Base-by-base conservation (phyloP, 2,888 invertebrate genomes). In the Tenthredo notha region DNA sequence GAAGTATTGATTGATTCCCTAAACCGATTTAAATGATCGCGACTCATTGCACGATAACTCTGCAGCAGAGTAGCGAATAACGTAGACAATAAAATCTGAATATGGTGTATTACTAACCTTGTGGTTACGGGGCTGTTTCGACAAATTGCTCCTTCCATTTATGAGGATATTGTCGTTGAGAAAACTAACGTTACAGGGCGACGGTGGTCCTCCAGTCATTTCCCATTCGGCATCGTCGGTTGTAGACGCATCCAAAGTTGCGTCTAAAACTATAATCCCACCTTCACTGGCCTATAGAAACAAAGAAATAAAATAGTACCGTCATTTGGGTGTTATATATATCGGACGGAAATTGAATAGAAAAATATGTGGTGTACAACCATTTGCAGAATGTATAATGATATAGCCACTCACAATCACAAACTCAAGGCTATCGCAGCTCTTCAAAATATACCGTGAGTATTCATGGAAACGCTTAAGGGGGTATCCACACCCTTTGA, bases 121-220 rank as follows among this genome's bases (percentile, higher is more conserved):
- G 90, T 95, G 94, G 90, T 95, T 94, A 89, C 95, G 94, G 87
- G 95, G 95, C 61, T 95, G 94, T 91, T 94, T 95, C 89, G 96
- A 96, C 92, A 98, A 95, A 94, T 97, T 97, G 92, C 98, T 98
- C 94, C 96, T 96, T 86, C 98, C 98, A 94, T 98, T 97, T 94
- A 98, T 98, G 94, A 98, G 96, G 93, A 98, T 95, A 94, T 98
- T 98, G 94, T 97, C 98, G 94, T 98, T 98, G 93, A 96, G 95
- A 94, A 98, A 98, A 90, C 96, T 95, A 90, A 98, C 97, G 94
- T 96, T 95, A 94, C 97, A 97, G 54, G 97, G 97, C 90, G 97
- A 96, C 65, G 97, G 97, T 88, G 96, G 96, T 87, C 95, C 96
- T 89, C 94, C 95, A 88, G 93, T 95, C 88, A 93, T 93, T 91